Evolutionary conservation across 2,888 invertebrate species (phyloP).

Genomic region (Lumbricus terrestris): DNA sequence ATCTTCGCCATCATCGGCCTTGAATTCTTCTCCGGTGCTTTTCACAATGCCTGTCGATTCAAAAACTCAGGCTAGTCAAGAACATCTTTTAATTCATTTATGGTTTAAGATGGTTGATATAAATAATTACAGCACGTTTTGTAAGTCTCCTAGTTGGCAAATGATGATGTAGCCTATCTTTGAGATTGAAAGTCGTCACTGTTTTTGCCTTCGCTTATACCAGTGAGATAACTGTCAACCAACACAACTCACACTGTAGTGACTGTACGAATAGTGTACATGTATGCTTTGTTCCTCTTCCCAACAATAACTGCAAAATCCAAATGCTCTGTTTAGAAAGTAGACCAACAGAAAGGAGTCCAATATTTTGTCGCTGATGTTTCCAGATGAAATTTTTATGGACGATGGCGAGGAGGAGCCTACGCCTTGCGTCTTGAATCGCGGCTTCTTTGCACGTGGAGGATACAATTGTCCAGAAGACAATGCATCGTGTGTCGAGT

Average conservation of each 20-base stretch:
- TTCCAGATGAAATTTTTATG: conserved; percentile 14
- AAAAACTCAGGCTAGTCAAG: conserved; percentile 32
- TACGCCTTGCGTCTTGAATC: conserved; percentile 15
- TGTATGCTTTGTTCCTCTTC: neutral
- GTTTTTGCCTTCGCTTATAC: too few species aligned
- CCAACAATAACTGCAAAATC: neutral
- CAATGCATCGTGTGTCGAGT: conserved; percentile 47
- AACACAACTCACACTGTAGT: too few species aligned
- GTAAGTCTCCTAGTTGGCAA: too few species aligned
- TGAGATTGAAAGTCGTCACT: too few species aligned
- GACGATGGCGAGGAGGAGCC: conserved; percentile 24
- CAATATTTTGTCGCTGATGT: neutral
- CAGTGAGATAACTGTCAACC: neutral
- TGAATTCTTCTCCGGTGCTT: conserved; percentile 98
- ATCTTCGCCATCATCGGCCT: conserved; percentile 99
- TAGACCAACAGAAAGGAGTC: neutral
- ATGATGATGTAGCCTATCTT: too few species aligned
- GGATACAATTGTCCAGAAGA: conserved; percentile 53
- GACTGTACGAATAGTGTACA: too few species aligned
- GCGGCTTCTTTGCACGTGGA: conserved; percentile 33
- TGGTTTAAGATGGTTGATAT: too few species aligned
- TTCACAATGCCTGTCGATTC: conserved; percentile 87
- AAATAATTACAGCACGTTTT: too few species aligned
- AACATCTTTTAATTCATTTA: neutral
- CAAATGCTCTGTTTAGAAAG: too few species aligned